Evolutionary conservation across 2,888 invertebrate species (phyloP).

Genomic region (Malachius bipustulatus): DNA sequence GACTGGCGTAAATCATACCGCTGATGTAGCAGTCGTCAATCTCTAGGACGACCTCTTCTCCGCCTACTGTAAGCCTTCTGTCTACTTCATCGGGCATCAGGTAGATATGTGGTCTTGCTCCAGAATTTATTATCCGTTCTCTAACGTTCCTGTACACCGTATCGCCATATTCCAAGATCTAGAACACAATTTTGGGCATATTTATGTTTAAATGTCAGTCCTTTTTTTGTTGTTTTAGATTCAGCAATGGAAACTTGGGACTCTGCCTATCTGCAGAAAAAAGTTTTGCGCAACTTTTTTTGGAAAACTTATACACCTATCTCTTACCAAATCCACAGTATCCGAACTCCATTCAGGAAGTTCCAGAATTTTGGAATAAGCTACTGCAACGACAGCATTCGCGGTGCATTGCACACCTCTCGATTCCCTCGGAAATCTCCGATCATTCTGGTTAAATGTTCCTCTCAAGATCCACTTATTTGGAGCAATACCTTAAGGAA

Average conservation of each 20-base stretch:
- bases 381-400: conserved; percentile 34
- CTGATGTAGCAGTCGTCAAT: conserved; percentile 32
- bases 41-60: conserved; percentile 25
- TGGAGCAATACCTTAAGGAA: conserved; percentile 14
- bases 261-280: neutral
- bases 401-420: conserved; percentile 38
- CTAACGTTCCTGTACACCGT: conserved; percentile 30
- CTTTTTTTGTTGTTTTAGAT: too few relatives aligned
- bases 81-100: conserved; percentile 33
- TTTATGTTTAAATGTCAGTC: too few relatives aligned
- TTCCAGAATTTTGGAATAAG: conserved; percentile 28
- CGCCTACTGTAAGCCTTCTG: conserved; percentile 30
- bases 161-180: conserved; percentile 36
- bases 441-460: conserved; percentile 28
- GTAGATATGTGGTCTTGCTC: conserved; percentile 24
- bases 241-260: neutral
- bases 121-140: conserved; percentile 25
- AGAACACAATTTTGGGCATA: conserved; percentile 9
- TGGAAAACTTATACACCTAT: too few relatives aligned
- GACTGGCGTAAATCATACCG: conserved; percentile 24
- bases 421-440: conserved; percentile 30
- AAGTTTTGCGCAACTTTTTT: too few relatives aligned
- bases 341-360: conserved; percentile 31
- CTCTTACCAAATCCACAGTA: conserved; percentile 33
- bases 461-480: conserved; percentile 35